Evolutionary conservation across 2,113 vertebrate genomes (phyloP), one percentile per base, ranked within the genome.

Genomic region (Dissostichus mawsoni): DNA sequence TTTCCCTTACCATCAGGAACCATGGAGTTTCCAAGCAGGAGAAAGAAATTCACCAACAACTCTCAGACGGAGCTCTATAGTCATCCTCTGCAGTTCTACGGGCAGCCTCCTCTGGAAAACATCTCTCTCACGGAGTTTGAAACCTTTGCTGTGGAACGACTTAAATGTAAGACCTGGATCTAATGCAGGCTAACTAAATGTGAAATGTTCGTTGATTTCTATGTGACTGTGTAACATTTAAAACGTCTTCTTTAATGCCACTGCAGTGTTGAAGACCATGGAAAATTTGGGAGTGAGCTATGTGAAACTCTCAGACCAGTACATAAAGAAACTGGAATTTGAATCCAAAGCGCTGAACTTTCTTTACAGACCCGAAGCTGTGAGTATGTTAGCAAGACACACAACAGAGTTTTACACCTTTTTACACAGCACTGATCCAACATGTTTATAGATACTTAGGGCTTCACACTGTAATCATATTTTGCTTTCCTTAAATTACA

Each of bases 61-160:
- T 69, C 82, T 47, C 95, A 93, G 81, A 90, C 79, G 1, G 94
- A 95, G 50, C 84, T 89, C 4, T 98, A 99, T 44, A 95, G 94
- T 10, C 96, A 96, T 67, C 94, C 95, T 51, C 90, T 98, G 77
- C 98, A 99, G 92, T 97, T 99, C 74, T 99, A 99, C 17, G 90
- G 94, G 47, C 94, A 97, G 51, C 96, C 97, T 2, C 98, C 98
- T 2, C 92, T 94, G 18, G 98, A 98, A 87, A 97, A 93, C 88
- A 93, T 99, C 73, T 96, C 98, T 3, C 93, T 99, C 47, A 50
- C 53, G 3, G 97, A 99, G 87, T 99, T 99, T 83, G 98, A 99
- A 91, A 94, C 76, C 17, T 95, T 99, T 44, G 98, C 98, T 11
- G 44, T 98, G 5, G 98, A 99, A 10, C 95, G 98, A 86, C 82